These are phyloP conservation scores for Trematomus loennbergii DNA, from an alignment of 2,113 vertebrate genomes.

Conservation along the genomic window DNA sequence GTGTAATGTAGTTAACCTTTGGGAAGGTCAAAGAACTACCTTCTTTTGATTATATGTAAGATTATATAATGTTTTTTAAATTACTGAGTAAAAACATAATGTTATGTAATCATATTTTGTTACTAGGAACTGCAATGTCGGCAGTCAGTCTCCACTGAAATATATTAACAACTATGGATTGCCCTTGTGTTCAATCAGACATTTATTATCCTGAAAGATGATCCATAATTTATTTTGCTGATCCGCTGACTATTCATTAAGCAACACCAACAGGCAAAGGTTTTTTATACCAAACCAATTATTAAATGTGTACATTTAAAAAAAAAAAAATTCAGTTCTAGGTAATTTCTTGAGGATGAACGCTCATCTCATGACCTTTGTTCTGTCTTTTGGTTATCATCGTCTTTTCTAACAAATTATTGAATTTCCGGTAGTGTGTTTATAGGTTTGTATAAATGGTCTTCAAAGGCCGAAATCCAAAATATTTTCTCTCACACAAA, in stretches of 20 bases:
- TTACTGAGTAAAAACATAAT: neutral
- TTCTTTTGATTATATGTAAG: neutral
- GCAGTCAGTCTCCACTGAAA: neutral
- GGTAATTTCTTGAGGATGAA: neutral
- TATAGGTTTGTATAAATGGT: too few species aligned
- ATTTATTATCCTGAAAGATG: neutral
- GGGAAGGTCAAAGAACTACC: neutral
- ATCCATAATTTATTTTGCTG: slow-evolving; percentile 12
- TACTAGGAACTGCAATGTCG: neutral
- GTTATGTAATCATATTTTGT: neutral
- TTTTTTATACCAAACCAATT: too few species aligned
- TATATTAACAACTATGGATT: neutral
- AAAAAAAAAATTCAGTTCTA: too few species aligned
- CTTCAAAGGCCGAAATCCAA: too few species aligned
- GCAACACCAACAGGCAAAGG: too few species aligned
- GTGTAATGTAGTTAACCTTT: neutral
- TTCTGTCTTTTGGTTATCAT: neutral
- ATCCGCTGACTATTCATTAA: neutral
- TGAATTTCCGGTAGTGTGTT: neutral
- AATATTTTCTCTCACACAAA: too few species aligned
- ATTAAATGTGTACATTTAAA: too few species aligned
- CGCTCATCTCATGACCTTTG: neutral
- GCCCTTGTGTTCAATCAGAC: neutral
- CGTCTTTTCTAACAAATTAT: neutral
- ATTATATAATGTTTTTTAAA: neutral